A percentile compares a stretch with the other conserved stretches of the same genome.
Conservation (phyloP, 2,888 invertebrate genomes). For the Ischnura elegans region DNA sequence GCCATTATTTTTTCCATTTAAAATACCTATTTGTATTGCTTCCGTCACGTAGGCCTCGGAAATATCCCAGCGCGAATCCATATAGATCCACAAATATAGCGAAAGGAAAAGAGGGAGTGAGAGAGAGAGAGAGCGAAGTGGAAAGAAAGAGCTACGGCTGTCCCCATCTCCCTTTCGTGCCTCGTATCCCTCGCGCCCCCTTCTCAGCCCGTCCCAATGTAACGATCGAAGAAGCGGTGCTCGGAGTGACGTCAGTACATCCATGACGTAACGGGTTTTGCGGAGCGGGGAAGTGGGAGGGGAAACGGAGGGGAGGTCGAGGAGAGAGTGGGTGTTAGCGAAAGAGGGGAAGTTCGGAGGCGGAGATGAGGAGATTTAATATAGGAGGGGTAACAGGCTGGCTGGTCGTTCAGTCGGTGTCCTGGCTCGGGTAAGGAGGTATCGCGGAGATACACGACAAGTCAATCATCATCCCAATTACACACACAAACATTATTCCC, state of each 20-base stretch:
- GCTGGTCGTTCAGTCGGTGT: slow-evolving; percentile 60
- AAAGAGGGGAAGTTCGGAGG: neutral
- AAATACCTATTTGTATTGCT: too few relatives aligned
- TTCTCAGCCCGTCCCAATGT: slow-evolving; percentile 10
- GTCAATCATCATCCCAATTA: neutral
- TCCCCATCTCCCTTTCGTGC: slow-evolving; percentile 5
- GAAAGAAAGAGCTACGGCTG: neutral
- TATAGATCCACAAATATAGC: neutral
- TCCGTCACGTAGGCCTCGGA: neutral
- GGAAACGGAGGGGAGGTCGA: neutral
- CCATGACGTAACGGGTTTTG: slow-evolving; percentile 55
- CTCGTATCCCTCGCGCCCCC: too few relatives aligned
- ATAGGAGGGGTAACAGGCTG: slow-evolving; percentile 60
- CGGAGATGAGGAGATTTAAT: slow-evolving; percentile 37
- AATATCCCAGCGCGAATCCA: neutral
- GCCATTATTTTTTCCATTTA: too few relatives aligned
- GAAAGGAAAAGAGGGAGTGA: neutral
- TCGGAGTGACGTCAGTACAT: slow-evolving; percentile 59
- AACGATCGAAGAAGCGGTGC: slow-evolving; percentile 50
- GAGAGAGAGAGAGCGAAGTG: neutral
- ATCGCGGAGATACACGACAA: neutral
- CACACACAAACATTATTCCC: neutral
- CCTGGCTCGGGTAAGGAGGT: slow-evolving; percentile 49
- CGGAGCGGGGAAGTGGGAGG: neutral
- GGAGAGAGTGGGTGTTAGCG: neutral